Base-by-base conservation (phyloP, 2,888 invertebrate genomes). In the Drosophila aldrichi region DNA sequence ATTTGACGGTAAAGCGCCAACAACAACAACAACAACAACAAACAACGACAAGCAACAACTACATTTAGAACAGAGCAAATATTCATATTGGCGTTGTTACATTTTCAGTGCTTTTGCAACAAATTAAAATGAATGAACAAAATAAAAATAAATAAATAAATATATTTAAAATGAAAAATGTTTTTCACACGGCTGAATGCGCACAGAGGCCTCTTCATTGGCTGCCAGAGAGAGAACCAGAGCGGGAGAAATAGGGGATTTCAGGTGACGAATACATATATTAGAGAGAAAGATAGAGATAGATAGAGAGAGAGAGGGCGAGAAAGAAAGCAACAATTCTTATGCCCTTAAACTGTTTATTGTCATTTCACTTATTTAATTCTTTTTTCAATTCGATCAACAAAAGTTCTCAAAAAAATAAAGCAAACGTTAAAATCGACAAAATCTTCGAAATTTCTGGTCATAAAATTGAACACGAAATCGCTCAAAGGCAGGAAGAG, bases 81-180 rank as follows among this genome's bases (percentile, higher is more conserved):
- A 54, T 52, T 70, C 48, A 72, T 75, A 77, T 78, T 77, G 73
- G 52, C 64, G 52, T 70, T 79, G 70, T 73, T 56, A 70, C 58
- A 65, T 56, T 65, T 77, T 69, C 49, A 69, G 71, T 74, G 70
- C 70, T 82, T 84, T 81, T 74, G 81, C 79, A 81, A 75, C 79
- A 77, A 81, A 81, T 85, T 85, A 75, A 79, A 80, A 61, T 60
- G 51, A 66, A 63, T 51, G 41, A 74, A 78, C 71, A 81, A 79
- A 5, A 16, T 16, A 2, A 16, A 38, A 20, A 6, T 18, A 44
- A 25, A 46, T 10, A 46, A 14, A n/a, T n/a, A n/a, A n/a, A 38
- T 54, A 18, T 18, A 40, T 46, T 60, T 62, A 55, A 38, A 74
- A 77, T 58, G 58, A 79, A 79, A 77, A 86, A 81, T 79, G 74